Conservation (phyloP, 2,797 vertebrate species). For the Pelochelys cantorii region DNA sequence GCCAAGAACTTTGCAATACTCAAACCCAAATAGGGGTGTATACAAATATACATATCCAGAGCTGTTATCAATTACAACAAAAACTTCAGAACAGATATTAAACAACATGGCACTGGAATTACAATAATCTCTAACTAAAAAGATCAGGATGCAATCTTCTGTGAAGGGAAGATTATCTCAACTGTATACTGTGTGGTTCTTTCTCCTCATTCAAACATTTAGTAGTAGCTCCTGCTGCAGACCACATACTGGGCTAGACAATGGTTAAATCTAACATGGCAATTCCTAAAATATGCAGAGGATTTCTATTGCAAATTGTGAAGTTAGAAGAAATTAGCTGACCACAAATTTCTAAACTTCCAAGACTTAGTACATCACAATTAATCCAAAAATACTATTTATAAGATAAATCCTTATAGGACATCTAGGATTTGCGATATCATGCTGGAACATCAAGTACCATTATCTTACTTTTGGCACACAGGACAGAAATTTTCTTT, state of each 20-base stretch:
- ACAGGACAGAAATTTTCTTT: neutral
- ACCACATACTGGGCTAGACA: neutral
- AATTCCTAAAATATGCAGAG: neutral
- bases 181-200: neutral
- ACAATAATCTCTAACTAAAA: neutral
- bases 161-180: neutral
- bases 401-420: neutral
- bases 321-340: neutral
- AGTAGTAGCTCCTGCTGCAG: neutral
- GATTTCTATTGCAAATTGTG: neutral
- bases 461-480: neutral
- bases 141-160: neutral
- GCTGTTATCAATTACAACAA: neutral
- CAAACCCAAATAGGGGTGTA: neutral
- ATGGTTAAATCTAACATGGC: neutral
- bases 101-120: neutral
- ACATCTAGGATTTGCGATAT: neutral
- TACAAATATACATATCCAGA: too few species aligned
- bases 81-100: neutral
- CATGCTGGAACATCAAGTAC: neutral
- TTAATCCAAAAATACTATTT: neutral
- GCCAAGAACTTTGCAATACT: neutral
- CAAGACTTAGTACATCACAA: neutral
- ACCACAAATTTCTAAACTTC: neutral
- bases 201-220: neutral